Conservation (phyloP, 2,113 vertebrate species). For the Desmodus rotundus region DNA sequence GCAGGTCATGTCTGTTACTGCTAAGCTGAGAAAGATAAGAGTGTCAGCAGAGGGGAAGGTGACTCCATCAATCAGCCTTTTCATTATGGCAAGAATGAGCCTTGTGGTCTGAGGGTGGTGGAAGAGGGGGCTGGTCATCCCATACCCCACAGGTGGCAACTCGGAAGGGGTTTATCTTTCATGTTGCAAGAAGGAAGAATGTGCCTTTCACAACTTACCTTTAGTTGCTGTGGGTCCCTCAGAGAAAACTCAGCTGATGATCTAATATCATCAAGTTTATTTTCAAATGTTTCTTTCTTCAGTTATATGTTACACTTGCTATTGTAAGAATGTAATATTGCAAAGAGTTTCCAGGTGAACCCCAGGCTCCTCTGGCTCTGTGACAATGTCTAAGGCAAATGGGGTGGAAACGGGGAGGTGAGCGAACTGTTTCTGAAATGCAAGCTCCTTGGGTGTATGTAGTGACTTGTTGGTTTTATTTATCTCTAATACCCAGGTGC, state of each 20-base stretch:
- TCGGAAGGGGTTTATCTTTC: slow-evolving; percentile 76
- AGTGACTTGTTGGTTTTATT: neutral
- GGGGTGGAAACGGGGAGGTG: neutral
- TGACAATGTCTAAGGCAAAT: neutral
- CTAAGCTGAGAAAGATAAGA: slow-evolving; percentile 77
- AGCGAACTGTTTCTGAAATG: neutral
- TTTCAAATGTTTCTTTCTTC: neutral
- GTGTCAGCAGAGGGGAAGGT: slow-evolving; percentile 67
- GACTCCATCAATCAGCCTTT: slow-evolving; percentile 82
- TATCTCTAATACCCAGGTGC: neutral
- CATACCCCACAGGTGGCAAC: slow-evolving; percentile 74
- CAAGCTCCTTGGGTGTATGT: neutral
- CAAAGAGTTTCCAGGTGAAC: neutral
- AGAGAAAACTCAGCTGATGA: neutral
- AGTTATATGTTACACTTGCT: neutral
- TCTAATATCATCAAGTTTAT: neutral
- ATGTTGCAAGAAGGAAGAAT: slow-evolving; percentile 65
- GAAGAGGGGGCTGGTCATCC: slow-evolving; percentile 62
- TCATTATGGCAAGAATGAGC: slow-evolving; percentile 80
- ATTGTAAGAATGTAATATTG: neutral
- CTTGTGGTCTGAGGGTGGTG: slow-evolving; percentile 57
- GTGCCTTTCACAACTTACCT: slow-evolving; percentile 65
- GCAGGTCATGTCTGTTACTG: slow-evolving; percentile 75
- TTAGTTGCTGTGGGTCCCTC: neutral
- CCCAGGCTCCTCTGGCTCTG: neutral